phyloP scores from a whole-genome alignment of 2,797 vertebrate genomes.

The Selene dorsalis region DNA sequence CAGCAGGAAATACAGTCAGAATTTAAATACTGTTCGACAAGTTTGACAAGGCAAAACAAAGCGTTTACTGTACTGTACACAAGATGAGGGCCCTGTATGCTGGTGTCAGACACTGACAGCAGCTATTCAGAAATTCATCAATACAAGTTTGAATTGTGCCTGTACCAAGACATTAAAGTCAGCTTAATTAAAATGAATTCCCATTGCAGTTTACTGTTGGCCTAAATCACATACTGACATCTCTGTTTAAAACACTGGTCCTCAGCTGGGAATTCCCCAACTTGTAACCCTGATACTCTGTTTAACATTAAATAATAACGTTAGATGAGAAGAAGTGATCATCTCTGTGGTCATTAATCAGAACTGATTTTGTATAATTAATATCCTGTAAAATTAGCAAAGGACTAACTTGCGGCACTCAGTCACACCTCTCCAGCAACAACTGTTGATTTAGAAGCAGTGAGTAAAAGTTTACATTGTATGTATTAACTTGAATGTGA shows the following conservation, averaged over 20 bases:
- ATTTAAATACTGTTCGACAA: background rate
- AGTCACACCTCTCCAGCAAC: background rate
- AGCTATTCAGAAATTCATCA: background rate
- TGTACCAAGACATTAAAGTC: constrained; percentile 4
- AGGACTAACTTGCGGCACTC: too few species aligned
- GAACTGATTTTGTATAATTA: background rate
- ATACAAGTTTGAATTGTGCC: background rate
- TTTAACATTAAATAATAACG: constrained; percentile 33
- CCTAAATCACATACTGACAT: constrained; percentile 17
- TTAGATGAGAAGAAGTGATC: background rate
- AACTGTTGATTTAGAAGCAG: background rate
- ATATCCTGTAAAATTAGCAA: background rate
- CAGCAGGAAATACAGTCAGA: background rate
- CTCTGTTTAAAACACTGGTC: constrained; percentile 6
- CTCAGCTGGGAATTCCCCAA: constrained; percentile 18
- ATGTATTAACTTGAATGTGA: too few species aligned
- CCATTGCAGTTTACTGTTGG: background rate
- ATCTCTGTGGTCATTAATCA: background rate
- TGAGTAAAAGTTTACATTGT: background rate
- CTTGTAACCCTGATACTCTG: constrained; percentile 13
- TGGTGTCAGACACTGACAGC: background rate
- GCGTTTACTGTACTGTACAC: background rate
- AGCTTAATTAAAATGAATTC: constrained; percentile 29
- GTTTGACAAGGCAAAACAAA: constrained; percentile 15
- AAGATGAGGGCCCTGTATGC: background rate